Evolutionary conservation across 2,113 vertebrate genomes (phyloP).

Genomic region (Melanerpes aurifrons): DNA sequence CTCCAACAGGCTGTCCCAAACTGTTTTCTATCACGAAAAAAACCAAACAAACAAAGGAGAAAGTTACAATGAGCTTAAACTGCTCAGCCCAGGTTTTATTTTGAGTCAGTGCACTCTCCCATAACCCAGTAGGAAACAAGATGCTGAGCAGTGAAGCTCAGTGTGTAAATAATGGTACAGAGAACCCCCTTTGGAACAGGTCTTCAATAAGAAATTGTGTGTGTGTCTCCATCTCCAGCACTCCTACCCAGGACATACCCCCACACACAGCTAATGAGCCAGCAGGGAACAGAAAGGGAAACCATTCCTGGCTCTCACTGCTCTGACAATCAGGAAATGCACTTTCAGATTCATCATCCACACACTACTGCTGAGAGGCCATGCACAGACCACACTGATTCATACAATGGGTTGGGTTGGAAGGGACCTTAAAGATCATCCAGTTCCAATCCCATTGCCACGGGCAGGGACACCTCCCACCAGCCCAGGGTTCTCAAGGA

Average conservation of each 20-base stretch:
- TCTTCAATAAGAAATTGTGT: neutral
- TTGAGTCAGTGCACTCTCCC: neutral
- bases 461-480: no score
- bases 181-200: neutral
- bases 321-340: neutral
- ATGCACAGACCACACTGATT: no score
- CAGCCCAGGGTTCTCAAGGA: no score
- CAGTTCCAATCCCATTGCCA: no score
- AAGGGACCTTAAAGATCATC: no score
- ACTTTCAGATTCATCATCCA: neutral
- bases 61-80: neutral
- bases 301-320: neutral
- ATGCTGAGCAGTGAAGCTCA: neutral
- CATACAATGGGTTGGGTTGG: no score
- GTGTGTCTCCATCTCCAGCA: rapidly evolving
- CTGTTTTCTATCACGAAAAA: neutral
- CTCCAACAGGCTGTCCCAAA: neutral
- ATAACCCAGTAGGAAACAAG: neutral
- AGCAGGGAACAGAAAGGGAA: neutral
- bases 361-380: rapidly evolving
- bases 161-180: neutral
- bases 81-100: neutral
- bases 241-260: rapidly evolving
- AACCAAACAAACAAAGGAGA: neutral
- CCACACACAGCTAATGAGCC: neutral